phyloP scores from a whole-genome alignment of 2,888 invertebrate genomes.

The Anthophora plumipes region DNA sequence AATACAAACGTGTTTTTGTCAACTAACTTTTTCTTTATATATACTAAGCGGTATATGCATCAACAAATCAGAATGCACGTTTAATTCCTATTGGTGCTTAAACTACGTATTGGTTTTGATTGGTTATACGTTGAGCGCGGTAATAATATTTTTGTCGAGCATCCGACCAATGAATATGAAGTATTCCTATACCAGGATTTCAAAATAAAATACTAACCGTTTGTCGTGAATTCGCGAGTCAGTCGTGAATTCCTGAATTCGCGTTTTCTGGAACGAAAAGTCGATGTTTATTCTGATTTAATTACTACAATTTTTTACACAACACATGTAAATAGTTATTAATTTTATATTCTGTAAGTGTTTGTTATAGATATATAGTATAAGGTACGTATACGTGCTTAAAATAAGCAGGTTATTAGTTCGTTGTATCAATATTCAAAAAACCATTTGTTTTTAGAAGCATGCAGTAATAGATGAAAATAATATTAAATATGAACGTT shows the following conservation, averaged over 20 bases:
- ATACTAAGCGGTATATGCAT: not conserved
- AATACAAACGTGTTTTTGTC: not conserved
- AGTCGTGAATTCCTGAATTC: not conserved
- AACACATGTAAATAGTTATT: not conserved
- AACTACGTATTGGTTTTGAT: constrained; percentile 1
- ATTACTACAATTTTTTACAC: constrained; percentile 2
- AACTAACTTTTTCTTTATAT: not conserved
- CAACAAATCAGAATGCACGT: not conserved
- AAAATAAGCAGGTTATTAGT: not conserved
- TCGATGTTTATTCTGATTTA: constrained; percentile 15
- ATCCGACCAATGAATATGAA: constrained; percentile 33
- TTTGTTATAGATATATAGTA: not conserved
- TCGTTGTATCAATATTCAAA: not conserved
- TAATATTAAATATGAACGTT: not conserved
- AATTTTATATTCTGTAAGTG: constrained; percentile 3
- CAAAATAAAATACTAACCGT: constrained; percentile 55
- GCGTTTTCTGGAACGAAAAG: not conserved
- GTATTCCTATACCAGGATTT: constrained; percentile 31
- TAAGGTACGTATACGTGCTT: constrained; percentile 17
- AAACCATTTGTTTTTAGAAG: constrained; percentile 11
- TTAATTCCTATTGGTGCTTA: constrained; percentile 9
- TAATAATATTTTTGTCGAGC: not conserved
- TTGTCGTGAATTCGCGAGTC: not conserved
- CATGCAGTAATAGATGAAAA: not conserved
- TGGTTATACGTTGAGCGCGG: constrained; percentile 20